phyloP scores from a whole-genome alignment of 2,888 invertebrate genomes.

The Gerosis bhagava region DNA sequence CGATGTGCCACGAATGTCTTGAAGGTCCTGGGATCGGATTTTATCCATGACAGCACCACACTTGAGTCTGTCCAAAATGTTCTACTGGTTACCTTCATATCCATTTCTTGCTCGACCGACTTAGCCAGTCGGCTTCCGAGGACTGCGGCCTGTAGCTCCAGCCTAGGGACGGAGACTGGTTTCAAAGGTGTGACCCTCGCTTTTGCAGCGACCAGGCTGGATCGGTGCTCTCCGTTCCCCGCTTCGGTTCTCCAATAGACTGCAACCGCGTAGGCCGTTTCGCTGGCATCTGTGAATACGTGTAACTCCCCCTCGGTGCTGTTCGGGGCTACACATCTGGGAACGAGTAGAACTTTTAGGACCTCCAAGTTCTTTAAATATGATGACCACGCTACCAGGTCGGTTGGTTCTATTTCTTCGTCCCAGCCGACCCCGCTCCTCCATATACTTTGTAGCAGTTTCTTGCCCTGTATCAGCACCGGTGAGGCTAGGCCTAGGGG shows the following conservation, averaged over 20 bases:
- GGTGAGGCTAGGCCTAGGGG: conserved; percentile 21
- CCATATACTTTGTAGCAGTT: too few relatives aligned
- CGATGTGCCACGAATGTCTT: conserved; percentile 28
- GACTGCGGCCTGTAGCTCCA: conserved; percentile 15
- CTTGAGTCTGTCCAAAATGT: conserved; percentile 27
- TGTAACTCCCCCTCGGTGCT: neutral
- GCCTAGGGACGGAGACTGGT: neutral
- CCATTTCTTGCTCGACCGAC: conserved; percentile 9
- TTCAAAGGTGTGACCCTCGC: neutral
- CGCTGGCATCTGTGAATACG: conserved; percentile 1
- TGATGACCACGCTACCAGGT: too few relatives aligned
- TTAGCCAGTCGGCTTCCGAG: conserved; percentile 16
- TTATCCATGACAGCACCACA: conserved; percentile 24
- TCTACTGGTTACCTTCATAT: neutral
- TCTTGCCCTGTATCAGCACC: too few relatives aligned
- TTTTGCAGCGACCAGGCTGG: neutral
- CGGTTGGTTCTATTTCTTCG: too few relatives aligned
- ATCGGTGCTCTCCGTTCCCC: neutral
- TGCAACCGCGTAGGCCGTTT: neutral
- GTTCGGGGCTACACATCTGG: too few relatives aligned
- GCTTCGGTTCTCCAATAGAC: neutral
- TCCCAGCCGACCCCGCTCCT: too few relatives aligned
- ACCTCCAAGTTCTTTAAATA: too few relatives aligned
- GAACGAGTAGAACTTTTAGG: too few relatives aligned
- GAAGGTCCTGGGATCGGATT: conserved; percentile 11